Evolutionary conservation across 2,113 vertebrate species (phyloP).

Genomic region (Syrmaticus mikado): DNA sequence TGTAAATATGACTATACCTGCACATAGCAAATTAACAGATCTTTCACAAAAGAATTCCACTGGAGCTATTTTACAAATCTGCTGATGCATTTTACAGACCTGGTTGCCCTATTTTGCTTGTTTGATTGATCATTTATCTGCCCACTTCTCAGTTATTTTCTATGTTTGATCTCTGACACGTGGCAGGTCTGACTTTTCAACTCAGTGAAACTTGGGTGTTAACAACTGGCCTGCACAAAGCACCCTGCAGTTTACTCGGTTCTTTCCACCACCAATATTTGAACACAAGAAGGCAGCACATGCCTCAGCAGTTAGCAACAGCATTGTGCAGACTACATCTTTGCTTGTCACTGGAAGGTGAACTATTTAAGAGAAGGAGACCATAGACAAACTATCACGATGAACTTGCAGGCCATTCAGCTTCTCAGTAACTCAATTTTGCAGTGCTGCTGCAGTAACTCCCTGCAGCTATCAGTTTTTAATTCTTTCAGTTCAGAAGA

Average conservation of each 20-base stretch:
- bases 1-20: neutral
- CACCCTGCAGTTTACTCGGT: neutral
- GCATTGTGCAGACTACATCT: neutral
- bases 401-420: neutral
- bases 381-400: neutral
- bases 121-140: neutral
- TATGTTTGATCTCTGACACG: neutral
- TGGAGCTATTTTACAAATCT: neutral
- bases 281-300: neutral
- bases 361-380: neutral
- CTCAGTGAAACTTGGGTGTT: neutral
- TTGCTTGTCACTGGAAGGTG: neutral
- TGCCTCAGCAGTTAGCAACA: neutral
- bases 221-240: neutral
- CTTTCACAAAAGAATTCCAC: neutral
- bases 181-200: neutral
- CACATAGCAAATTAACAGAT: neutral
- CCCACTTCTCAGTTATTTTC: neutral
- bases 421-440: neutral
- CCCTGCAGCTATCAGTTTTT: neutral
- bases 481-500: neutral
- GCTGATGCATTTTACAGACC: neutral
- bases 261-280: neutral
- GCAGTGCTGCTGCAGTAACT: neutral
- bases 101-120: neutral